Percentiles rank a stretch among this genome's conserved stretches.
Evolutionary conservation across 2,888 invertebrate species (phyloP).

Genomic region (Acanthosepion lycidas): DNA sequence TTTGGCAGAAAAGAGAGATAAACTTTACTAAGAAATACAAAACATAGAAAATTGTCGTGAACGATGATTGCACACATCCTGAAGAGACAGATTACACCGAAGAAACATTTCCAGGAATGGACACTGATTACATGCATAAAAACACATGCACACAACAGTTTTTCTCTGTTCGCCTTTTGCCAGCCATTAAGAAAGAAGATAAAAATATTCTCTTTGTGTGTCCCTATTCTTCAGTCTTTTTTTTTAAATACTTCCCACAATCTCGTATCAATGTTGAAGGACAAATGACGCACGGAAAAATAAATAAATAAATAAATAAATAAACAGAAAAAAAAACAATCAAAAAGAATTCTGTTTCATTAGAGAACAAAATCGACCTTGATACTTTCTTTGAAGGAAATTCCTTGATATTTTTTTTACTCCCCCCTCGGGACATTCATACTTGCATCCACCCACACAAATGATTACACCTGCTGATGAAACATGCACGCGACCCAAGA

Average conservation of each 20-base stretch:
- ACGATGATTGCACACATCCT: no score
- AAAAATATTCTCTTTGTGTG: neutral
- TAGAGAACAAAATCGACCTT: neutral
- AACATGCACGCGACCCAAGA: neutral
- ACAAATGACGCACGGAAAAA: neutral
- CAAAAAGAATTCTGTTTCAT: neutral
- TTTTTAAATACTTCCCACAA: neutral
- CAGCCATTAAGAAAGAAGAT: neutral
- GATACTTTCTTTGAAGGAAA: neutral
- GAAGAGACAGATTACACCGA: no score
- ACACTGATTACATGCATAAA: neutral
- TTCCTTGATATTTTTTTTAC: neutral
- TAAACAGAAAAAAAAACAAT: neutral
- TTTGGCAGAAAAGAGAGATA: no score
- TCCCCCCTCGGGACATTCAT: neutral
- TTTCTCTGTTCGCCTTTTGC: neutral
- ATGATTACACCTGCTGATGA: neutral
- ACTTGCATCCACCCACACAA: neutral
- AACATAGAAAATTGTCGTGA: no score
- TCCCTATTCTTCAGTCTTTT: neutral
- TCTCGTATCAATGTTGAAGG: neutral
- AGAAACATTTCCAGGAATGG: neutral
- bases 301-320: neutral
- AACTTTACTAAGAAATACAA: no score
- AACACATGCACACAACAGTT: neutral